Conservation (phyloP, 2,113 vertebrate species). For the Phycodurus eques region DNA sequence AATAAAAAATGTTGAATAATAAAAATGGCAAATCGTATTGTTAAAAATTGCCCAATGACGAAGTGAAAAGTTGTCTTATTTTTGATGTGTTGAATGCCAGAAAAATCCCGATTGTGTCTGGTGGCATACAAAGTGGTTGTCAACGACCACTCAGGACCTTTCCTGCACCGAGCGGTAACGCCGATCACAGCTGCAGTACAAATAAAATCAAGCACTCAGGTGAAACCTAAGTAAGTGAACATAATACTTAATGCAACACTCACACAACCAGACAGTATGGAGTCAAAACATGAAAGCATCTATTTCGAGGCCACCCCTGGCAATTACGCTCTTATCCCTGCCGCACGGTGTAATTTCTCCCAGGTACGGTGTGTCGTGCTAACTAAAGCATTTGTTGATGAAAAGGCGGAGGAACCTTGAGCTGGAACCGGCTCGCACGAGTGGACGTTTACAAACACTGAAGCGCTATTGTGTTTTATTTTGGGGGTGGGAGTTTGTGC, state of each 20-base stretch:
- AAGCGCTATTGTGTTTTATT: slow-evolving; percentile 42
- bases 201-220: slow-evolving; percentile 6
- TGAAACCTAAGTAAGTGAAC: slow-evolving; percentile 1
- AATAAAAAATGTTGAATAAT: too few species aligned
- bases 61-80: too few species aligned
- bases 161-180: not conserved
- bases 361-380: slow-evolving; percentile 23
- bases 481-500: slow-evolving; percentile 5
- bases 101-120: too few species aligned
- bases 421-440: slow-evolving; percentile 27
- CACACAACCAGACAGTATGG: not conserved
- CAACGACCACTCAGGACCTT: not conserved
- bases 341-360: slow-evolving; percentile 10
- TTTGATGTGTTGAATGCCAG: too few species aligned
- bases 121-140: not conserved
- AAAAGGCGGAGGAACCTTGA: slow-evolving; percentile 55
- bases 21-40: too few species aligned
- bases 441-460: slow-evolving; percentile 44
- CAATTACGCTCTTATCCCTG: slow-evolving; percentile 21
- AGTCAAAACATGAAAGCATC: slow-evolving; percentile 1
- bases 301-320: slow-evolving; percentile 8
- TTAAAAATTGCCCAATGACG: too few species aligned
- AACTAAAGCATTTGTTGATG: slow-evolving; percentile 34
- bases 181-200: not conserved
- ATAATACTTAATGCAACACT: slow-evolving; percentile 7